Evolutionary conservation across 2,113 vertebrate genomes (phyloP).

Genomic region (Phalacrocorax aristotelis): DNA sequence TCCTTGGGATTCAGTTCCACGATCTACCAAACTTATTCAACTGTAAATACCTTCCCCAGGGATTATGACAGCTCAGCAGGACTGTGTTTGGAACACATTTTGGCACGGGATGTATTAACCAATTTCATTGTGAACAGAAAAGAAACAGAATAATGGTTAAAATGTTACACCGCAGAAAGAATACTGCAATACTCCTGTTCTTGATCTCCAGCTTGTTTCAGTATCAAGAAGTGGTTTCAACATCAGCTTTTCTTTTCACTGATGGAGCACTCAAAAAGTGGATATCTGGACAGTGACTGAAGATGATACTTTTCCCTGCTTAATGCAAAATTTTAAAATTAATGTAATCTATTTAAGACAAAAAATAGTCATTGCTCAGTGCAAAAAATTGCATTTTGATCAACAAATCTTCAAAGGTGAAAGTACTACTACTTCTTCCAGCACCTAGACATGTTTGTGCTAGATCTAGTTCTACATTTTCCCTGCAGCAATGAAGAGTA

Average conservation of each 20-base stretch:
- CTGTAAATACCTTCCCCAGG: background rate
- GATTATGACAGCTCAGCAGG: background rate
- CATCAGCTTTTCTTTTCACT: background rate
- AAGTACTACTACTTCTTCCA: background rate
- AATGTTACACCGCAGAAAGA: background rate
- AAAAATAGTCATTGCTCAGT: background rate
- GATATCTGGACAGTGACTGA: background rate
- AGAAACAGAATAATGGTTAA: background rate
- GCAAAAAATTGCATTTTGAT: background rate
- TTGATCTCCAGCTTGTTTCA: background rate
- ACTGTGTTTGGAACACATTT: background rate
- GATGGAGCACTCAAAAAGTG: background rate
- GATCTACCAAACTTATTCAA: background rate
- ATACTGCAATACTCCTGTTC: background rate
- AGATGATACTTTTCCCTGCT: background rate
- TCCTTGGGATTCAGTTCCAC: background rate
- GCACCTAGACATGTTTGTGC: background rate
- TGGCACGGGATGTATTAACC: background rate
- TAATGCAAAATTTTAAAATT: background rate
- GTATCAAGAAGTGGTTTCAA: background rate
- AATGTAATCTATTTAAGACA: background rate
- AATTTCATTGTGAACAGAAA: background rate
- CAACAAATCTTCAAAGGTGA: background rate
- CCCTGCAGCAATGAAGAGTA: background rate
- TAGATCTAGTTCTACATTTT: background rate